A percentile compares a stretch with the other conserved stretches of the same genome.
These are phyloP conservation scores for Pseudonaja textilis DNA, from an alignment of 2,113 vertebrate species.

Conservation along the genomic window DNA sequence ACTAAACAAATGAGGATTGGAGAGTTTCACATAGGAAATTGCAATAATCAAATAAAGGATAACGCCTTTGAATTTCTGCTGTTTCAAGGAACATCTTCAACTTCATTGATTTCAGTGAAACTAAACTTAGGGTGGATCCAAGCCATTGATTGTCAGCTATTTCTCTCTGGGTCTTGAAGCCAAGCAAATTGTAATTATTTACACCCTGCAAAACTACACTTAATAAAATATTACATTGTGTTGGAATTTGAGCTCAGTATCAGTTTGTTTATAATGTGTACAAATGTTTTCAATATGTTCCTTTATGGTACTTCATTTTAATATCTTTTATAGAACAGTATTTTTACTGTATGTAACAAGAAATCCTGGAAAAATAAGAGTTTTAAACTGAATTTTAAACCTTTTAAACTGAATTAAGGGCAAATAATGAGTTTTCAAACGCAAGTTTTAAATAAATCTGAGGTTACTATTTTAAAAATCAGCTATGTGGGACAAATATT, in stretches of 20 bases:
- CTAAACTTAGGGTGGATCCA: background rate
- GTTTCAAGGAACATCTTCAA: background rate
- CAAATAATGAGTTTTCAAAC: constrained; percentile 2
- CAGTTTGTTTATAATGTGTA: constrained; percentile 7
- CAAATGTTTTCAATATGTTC: constrained; percentile 8
- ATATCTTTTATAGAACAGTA: constrained; percentile 14
- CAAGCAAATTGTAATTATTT: background rate
- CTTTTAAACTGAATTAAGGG: constrained; percentile 22
- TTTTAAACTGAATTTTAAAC: background rate
- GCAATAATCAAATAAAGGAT: background rate
- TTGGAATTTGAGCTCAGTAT: background rate
- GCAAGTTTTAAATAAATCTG: constrained; percentile 4
- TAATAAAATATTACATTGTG: background rate
- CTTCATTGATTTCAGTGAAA: background rate
- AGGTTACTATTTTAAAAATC: background rate
- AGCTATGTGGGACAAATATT: background rate
- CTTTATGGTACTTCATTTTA: background rate
- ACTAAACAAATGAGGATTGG: background rate
- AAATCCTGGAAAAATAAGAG: background rate
- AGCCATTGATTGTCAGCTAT: background rate
- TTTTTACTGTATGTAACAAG: constrained; percentile 8
- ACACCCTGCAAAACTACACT: background rate
- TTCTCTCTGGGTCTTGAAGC: background rate
- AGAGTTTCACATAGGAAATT: background rate
- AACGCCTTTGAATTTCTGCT: background rate